phyloP scores from a whole-genome alignment of 2,888 invertebrate species.

The Dryobotodes eremita region DNA sequence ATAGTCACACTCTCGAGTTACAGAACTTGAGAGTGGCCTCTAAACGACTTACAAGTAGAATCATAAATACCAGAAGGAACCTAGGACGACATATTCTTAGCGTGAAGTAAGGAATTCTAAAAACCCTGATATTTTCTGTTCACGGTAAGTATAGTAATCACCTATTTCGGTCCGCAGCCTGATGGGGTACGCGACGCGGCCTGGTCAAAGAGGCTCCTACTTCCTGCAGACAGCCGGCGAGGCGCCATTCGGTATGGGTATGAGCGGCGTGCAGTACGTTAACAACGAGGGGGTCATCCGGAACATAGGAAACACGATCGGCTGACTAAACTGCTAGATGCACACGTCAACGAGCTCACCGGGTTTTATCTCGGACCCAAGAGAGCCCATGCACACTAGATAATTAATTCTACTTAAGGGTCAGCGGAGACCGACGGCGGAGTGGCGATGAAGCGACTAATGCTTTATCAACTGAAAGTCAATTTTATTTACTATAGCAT shows the following conservation, averaged over 20 bases:
- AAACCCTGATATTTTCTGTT: background rate
- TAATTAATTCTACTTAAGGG: background rate
- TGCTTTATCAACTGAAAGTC: background rate
- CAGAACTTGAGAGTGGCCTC: background rate
- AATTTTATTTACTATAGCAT: background rate
- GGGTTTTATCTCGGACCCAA: background rate
- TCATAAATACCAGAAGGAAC: background rate
- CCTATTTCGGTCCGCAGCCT: slow-evolving; percentile 43
- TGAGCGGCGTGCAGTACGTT: slow-evolving; percentile 47
- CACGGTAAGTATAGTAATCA: background rate
- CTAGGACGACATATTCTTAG: background rate
- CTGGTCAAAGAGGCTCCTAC: slow-evolving; percentile 57
- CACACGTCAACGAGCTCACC: background rate
- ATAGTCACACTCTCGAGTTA: background rate
- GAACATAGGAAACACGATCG: slow-evolving; percentile 16
- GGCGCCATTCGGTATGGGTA: slow-evolving; percentile 56
- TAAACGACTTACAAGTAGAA: background rate
- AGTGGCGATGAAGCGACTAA: background rate
- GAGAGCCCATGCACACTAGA: background rate
- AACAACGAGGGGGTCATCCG: slow-evolving; percentile 54
- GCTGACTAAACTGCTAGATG: background rate
- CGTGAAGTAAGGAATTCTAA: background rate
- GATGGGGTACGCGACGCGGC: slow-evolving; percentile 64
- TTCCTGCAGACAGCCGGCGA: slow-evolving; percentile 63
- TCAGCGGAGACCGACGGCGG: background rate